Conservation (phyloP, 2,888 invertebrate genomes). For the Flexamia atlantica region DNA sequence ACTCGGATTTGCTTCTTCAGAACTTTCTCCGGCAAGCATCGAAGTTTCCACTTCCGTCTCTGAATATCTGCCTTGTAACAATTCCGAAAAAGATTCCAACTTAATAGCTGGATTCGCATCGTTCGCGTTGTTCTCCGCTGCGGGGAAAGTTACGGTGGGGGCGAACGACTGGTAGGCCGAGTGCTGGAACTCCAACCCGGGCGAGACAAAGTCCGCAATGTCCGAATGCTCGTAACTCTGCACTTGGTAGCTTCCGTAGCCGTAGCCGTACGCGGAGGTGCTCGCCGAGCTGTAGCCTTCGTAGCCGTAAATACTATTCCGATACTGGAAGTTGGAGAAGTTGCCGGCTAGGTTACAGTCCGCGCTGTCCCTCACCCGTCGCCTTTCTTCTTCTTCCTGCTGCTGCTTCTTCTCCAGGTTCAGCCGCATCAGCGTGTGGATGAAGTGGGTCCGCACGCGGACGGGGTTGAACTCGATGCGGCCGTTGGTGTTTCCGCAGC, state of each 20-base stretch:
- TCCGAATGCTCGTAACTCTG: constrained; percentile 71
- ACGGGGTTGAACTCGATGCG: constrained; percentile 98
- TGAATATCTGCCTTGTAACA: constrained; percentile 79
- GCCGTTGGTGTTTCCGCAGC: constrained; percentile 94
- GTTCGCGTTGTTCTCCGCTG: not conserved
- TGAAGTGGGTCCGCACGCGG: constrained; percentile 96
- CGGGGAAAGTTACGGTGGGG: constrained; percentile 24
- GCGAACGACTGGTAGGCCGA: constrained; percentile 73
- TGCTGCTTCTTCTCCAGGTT: constrained; percentile 91
- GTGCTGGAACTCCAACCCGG: constrained; percentile 57
- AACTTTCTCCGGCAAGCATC: not conserved
- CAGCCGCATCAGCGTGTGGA: constrained; percentile 96
- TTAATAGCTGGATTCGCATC: constrained; percentile 76
- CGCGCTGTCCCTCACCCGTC: not conserved
- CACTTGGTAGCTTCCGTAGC: constrained; percentile 67
- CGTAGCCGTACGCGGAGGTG: constrained; percentile 70
- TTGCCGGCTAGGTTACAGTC: constrained; percentile 74
- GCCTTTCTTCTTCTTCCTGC: constrained; percentile 77
- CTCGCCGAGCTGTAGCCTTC: constrained; percentile 78
- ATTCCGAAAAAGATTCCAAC: constrained; percentile 83
- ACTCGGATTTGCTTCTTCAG: not conserved
- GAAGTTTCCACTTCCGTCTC: constrained; percentile 75
- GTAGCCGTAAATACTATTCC: constrained; percentile 74
- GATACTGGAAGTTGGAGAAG: constrained; percentile 84
- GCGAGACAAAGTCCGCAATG: constrained; percentile 55